Evolutionary conservation across 2,797 vertebrate genomes (phyloP).

Genomic region (Cossypha niveicapilla): DNA sequence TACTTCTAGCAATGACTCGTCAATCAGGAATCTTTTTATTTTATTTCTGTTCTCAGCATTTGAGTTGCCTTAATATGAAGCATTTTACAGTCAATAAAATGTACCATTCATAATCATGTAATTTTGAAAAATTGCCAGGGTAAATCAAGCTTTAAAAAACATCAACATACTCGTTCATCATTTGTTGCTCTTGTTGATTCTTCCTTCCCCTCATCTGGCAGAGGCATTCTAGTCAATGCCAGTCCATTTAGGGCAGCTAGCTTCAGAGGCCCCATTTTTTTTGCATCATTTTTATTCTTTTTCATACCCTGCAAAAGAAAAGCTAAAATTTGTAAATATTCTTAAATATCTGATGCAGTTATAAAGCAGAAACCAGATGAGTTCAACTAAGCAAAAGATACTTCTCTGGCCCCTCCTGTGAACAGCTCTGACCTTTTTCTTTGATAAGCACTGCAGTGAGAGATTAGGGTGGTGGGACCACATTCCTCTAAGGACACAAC

Average conservation of each 20-base stretch:
- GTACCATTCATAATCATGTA: neutral
- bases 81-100: neutral
- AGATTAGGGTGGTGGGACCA: conserved; percentile 23
- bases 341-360: neutral
- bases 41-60: neutral
- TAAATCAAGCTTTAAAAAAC: neutral
- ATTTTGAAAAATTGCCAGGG: neutral
- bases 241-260: conserved; percentile 91
- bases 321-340: neutral
- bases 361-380: neutral
- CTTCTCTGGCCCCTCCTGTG: neutral
- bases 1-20: neutral
- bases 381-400: neutral
- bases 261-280: conserved; percentile 92
- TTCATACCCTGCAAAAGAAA: conserved; percentile 86
- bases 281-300: conserved; percentile 85
- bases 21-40: neutral
- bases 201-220: conserved; percentile 84
- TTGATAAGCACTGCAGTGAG: neutral
- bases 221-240: conserved; percentile 82
- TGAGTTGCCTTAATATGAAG: neutral
- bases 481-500: conserved; percentile 64
- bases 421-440: neutral
- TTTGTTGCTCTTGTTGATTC: conserved; percentile 86
- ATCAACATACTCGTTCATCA: conserved; percentile 86